Base-by-base conservation (phyloP, 2,888 invertebrate genomes). In the Hipparchia semele region DNA sequence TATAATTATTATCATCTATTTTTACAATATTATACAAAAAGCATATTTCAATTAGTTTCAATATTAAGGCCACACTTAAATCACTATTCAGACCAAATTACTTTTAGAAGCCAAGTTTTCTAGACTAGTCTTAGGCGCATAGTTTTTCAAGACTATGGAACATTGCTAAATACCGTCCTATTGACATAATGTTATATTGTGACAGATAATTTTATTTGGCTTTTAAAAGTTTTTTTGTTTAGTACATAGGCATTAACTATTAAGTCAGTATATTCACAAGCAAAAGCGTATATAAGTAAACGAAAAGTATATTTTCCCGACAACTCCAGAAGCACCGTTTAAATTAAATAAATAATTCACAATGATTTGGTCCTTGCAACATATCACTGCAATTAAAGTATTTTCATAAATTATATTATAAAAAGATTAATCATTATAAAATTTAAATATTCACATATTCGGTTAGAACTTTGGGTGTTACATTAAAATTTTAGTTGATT, bases 21-120 rank as follows among this genome's bases (percentile, higher is more conserved):
- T 71, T 62, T 77, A 78, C 76, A 78, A 62, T 77, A 77, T 75
- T 74, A 77, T 79, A 79, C 77, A 79, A 68, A 79, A 75, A 78
- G 68, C 72, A 71, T 54, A 39, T 39, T 69, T 73, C 56, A 51
- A 12, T 62, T 58, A 49, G 53, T 66, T 72, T 58, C 46, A 61
- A 62, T 62, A 54, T 65, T 74, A 76, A 74, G 72, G 75, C 74
- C 74, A 68, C 68, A 70, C 68, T 70, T 73, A 70, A 13, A 71
- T 69, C 71, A 71, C 70, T 74, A 74, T 69, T 72, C 68, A 69
- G 53, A 67, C 60, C 54, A 71, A 53, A 64, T 64, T n/a, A 64
- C 39, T 4, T 60, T 60, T 10, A 60, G 39, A 39, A 39, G 39
- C 39, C 39, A 39, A 39, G 39, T 23, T 23, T 23, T 23, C 23